Evolutionary conservation across 1,140 invertebrate genomes (phyloP).

Genomic region (Nylanderia fulva): DNA sequence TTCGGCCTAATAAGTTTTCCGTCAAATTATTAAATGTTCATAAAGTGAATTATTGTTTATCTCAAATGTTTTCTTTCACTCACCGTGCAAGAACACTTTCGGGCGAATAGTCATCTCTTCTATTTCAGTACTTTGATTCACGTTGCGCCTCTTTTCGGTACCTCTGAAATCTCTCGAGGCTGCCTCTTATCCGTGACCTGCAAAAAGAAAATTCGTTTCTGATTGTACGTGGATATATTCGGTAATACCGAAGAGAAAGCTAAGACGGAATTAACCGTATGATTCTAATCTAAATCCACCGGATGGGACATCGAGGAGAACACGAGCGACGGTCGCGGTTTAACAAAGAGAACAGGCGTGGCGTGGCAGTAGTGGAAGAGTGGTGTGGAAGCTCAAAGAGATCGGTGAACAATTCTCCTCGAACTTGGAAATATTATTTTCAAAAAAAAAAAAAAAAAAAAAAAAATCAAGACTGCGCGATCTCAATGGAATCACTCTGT

Average conservation of each 20-base stretch:
- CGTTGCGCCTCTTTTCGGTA: background rate
- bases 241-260: background rate
- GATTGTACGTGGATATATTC: background rate
- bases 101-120: background rate
- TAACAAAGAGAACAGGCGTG: constrained; percentile 14
- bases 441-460: background rate
- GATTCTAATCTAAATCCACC: constrained; percentile 15
- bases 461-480: background rate
- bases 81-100: background rate
- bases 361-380: constrained; percentile 28
- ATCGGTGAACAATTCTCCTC: background rate
- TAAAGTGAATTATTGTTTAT: background rate
- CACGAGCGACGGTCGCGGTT: constrained; percentile 31
- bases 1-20: background rate
- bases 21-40: background rate
- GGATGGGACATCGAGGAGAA: constrained; percentile 1
- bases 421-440: background rate
- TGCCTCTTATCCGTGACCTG: background rate
- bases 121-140: constrained; percentile 11
- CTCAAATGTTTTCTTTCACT: background rate
- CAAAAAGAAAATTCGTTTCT: background rate
- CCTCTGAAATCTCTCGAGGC: background rate
- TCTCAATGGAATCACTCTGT: background rate
- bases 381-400: constrained; percentile 55
- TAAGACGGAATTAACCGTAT: background rate